Conservation (phyloP, 2,113 vertebrate species). For the Copsychus sechellarum region DNA sequence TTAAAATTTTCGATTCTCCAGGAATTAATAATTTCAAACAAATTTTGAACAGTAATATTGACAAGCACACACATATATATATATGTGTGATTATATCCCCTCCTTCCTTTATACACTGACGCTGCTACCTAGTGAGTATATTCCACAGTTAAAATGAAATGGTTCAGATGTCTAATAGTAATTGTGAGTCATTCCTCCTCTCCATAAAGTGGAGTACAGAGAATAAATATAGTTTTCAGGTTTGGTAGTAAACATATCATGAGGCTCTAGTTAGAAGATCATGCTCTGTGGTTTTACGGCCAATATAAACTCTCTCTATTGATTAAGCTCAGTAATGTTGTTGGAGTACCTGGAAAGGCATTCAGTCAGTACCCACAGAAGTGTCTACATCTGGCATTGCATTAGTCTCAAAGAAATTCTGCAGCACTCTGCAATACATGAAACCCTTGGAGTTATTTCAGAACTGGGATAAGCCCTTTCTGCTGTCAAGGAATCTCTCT, state of each 20-base stretch:
- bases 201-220: background rate
- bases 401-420: background rate
- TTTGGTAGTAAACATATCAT: background rate
- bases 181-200: background rate
- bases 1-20: background rate
- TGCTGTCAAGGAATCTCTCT: background rate
- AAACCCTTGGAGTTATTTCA: background rate
- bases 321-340: constrained; percentile 22
- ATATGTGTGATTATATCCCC: background rate
- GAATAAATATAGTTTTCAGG: background rate
- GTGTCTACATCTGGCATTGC: background rate
- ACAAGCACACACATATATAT: background rate
- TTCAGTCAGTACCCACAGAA: constrained; percentile 18
- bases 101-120: background rate
- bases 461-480: background rate
- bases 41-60: background rate
- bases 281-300: constrained; percentile 13
- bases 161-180: background rate
- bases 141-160: background rate
- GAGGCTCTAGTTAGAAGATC: constrained; percentile 1
- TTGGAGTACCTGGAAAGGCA: constrained; percentile 4
- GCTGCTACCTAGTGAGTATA: background rate
- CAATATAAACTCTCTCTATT: constrained; percentile 20
- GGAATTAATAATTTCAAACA: background rate
- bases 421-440: background rate